These are phyloP conservation scores for Taenioides sp. DNA, from an alignment of 2,797 vertebrate species.

Conservation along the genomic window DNA sequence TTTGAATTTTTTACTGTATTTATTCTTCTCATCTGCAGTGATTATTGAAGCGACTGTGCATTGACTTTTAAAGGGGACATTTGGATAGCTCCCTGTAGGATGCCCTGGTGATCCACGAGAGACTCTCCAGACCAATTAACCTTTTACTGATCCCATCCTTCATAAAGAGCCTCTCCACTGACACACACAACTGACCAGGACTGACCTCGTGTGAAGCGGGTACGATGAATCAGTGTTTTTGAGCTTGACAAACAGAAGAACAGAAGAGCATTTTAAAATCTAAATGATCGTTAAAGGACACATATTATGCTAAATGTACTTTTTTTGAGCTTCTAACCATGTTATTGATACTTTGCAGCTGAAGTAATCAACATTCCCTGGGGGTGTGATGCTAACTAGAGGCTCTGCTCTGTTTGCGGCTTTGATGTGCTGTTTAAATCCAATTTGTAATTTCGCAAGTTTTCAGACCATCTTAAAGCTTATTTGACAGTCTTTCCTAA, in stretches of 20 bases:
- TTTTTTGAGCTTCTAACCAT: too few relatives aligned
- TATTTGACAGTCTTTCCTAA: too few relatives aligned
- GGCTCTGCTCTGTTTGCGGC: too few relatives aligned
- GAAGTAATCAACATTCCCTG: too few relatives aligned
- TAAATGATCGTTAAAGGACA: too few relatives aligned
- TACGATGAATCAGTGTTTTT: background rate
- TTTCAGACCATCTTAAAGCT: too few relatives aligned
- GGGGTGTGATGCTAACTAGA: too few relatives aligned
- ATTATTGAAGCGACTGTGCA: conserved; percentile 1
- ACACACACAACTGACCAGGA: conserved; percentile 43
- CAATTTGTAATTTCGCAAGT: too few relatives aligned
- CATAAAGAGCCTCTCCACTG: conserved; percentile 58
- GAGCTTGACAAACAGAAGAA: background rate
- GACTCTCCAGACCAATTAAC: conserved; percentile 67
- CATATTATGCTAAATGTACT: too few relatives aligned
- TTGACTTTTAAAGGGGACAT: conserved; percentile 16
- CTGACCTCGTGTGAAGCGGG: background rate
- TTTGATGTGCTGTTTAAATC: too few relatives aligned
- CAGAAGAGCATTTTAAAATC: background rate
- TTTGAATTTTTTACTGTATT: background rate
- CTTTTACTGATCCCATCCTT: conserved; percentile 67
- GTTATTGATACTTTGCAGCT: too few relatives aligned
- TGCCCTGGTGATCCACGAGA: conserved; percentile 40
- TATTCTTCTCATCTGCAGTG: background rate
- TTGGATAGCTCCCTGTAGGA: conserved; percentile 21